Evolutionary conservation across 1,140 invertebrate species (phyloP).

Genomic region (Metaphire vulgaris): DNA sequence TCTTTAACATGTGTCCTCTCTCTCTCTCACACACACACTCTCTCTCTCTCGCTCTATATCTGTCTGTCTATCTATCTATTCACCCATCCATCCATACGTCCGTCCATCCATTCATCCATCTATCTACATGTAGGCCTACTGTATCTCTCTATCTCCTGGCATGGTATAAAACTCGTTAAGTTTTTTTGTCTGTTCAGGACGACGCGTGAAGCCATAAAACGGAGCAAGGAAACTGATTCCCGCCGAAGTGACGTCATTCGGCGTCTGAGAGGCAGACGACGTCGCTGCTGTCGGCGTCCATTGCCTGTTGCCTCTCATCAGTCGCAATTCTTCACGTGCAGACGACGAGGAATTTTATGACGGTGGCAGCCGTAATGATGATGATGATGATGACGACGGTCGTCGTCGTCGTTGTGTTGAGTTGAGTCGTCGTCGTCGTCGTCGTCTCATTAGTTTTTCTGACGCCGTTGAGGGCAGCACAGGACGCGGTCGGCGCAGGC

Average conservation of each 20-base stretch:
- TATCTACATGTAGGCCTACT: background rate
- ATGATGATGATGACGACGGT: too few relatives aligned
- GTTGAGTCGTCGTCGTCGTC: too few relatives aligned
- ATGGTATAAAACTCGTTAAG: background rate
- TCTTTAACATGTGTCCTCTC: too few relatives aligned
- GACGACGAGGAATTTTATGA: background rate
- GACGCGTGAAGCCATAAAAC: background rate
- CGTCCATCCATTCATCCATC: background rate
- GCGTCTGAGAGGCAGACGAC: background rate
- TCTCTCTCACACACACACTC: too few relatives aligned
- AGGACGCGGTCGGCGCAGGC: background rate
- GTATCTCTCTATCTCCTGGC: background rate
- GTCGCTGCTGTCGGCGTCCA: too few relatives aligned
- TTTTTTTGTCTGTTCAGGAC: background rate
- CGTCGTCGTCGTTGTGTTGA: too few relatives aligned
- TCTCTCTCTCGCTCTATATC: background rate
- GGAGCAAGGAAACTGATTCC: background rate
- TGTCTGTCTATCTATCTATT: background rate
- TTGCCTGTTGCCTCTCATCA: background rate
- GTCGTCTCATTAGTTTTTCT: too few relatives aligned
- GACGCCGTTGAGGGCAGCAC: too few relatives aligned
- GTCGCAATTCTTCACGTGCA: background rate
- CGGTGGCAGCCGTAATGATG: too few relatives aligned
- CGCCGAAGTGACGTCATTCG: background rate
- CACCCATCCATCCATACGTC: background rate